Conservation (phyloP, 1,140 invertebrate genomes). For the Globodera rostochiensis region DNA sequence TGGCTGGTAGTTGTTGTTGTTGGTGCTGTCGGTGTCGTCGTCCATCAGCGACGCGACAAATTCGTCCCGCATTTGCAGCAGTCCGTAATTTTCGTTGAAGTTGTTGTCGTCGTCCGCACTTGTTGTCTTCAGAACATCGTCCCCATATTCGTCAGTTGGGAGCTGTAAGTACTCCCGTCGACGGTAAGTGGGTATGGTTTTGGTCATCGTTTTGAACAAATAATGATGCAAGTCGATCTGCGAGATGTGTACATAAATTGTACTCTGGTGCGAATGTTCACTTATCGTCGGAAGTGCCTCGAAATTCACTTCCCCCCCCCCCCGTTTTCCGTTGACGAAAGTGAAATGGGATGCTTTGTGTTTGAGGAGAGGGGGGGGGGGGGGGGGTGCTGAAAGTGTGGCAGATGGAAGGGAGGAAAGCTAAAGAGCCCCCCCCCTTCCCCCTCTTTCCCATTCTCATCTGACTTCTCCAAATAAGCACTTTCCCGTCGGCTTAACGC, state of each 20-base stretch:
- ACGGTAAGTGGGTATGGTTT: background rate
- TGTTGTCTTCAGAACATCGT: background rate
- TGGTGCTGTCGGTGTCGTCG: background rate
- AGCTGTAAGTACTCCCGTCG: background rate
- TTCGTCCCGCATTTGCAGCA: background rate
- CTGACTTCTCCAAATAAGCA: background rate
- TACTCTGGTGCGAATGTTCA: background rate
- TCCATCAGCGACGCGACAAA: background rate
- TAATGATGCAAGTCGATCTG: background rate
- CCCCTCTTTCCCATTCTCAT: background rate
- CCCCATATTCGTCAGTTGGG: background rate
- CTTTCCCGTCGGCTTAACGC: background rate
- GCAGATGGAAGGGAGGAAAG: too few relatives aligned
- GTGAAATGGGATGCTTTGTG: slow-evolving; percentile 2
- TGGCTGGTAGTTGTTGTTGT: background rate
- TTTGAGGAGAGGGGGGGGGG: background rate
- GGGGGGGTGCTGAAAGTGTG: background rate
- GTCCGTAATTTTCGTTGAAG: background rate
- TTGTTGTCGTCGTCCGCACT: background rate
- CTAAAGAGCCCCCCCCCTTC: background rate
- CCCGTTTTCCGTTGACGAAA: background rate
- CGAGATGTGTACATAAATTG: background rate
- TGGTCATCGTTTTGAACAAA: background rate
- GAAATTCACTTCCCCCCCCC: background rate
- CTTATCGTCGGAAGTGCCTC: background rate